Conservation (phyloP, 1,140 invertebrate species). For the Brachionus angularis region DNA sequence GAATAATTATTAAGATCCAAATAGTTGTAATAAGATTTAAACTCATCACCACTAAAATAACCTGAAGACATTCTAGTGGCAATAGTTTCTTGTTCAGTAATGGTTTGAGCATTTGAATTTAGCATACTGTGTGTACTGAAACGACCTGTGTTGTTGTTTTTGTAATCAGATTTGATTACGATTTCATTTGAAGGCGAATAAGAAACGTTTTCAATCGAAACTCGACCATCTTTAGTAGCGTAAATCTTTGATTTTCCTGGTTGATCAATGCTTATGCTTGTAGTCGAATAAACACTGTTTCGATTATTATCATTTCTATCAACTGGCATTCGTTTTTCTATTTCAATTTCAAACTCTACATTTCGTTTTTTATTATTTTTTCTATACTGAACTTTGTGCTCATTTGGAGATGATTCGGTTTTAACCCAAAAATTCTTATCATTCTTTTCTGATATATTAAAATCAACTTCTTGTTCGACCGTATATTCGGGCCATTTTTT, state of each 20-base stretch:
- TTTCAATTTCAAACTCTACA: constrained; percentile 40
- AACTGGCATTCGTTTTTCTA: constrained; percentile 20
- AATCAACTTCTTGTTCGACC: constrained; percentile 30
- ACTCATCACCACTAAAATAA: constrained; percentile 43
- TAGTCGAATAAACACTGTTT: not conserved
- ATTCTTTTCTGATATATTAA: not conserved
- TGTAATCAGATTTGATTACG: not conserved
- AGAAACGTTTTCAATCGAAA: not conserved
- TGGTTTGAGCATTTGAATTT: not conserved
- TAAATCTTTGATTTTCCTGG: too few relatives aligned
- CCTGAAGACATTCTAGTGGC: constrained; percentile 41
- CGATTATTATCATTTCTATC: not conserved
- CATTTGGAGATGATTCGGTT: not conserved
- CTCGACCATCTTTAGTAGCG: not conserved
- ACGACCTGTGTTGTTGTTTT: not conserved
- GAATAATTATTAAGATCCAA: not conserved
- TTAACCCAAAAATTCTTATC: not conserved
- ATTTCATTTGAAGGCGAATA: not conserved
- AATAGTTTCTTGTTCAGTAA: constrained; percentile 19
- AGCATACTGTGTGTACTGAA: constrained; percentile 20
- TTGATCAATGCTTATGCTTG: too few relatives aligned
- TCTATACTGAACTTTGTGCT: not conserved
- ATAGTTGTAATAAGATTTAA: not conserved
- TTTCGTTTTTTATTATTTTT: not conserved
- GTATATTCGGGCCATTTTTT: constrained; percentile 39